Evolutionary conservation across 2,797 vertebrate genomes (phyloP).

Genomic region (Sebastes ruberrimus): DNA sequence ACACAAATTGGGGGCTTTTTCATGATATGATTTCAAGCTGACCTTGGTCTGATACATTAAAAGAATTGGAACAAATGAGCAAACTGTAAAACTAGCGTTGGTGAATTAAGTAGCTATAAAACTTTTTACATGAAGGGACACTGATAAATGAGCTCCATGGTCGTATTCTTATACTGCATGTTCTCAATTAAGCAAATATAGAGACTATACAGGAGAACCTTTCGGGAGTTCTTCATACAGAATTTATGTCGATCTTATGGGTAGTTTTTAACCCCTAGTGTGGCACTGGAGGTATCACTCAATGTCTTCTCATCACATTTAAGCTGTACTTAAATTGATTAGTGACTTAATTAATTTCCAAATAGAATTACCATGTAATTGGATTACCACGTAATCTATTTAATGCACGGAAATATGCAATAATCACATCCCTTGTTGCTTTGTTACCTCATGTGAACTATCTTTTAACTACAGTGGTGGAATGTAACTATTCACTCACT

Average conservation of each 20-base stretch:
- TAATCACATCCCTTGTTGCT: slow-evolving; percentile 25
- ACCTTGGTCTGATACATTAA: slow-evolving; percentile 2
- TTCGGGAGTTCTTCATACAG: not conserved
- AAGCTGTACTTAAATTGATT: slow-evolving; percentile 46
- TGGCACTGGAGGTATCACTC: not conserved
- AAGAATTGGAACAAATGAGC: slow-evolving; percentile 21
- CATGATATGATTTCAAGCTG: not conserved
- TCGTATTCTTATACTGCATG: not conserved
- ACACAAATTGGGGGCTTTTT: not conserved
- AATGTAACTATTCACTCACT: not conserved
- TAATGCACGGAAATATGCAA: slow-evolving; percentile 23
- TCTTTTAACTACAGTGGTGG: not conserved
- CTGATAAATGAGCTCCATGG: slow-evolving; percentile 19
- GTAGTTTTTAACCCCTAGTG: slow-evolving; percentile 4
- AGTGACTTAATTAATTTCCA: slow-evolving; percentile 36
- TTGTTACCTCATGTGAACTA: not conserved
- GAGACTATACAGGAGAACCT: not conserved
- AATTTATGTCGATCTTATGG: not conserved
- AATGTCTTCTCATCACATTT: not conserved
- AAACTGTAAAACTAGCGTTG: not conserved
- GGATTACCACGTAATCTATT: slow-evolving; percentile 37
- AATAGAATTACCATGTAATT: slow-evolving; percentile 40
- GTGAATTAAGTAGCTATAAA: slow-evolving; percentile 25
- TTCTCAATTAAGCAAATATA: slow-evolving; percentile 5
- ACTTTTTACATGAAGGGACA: slow-evolving; percentile 21